Conservation (phyloP, 2,888 invertebrate species). For the Sminthurides aquaticus region DNA sequence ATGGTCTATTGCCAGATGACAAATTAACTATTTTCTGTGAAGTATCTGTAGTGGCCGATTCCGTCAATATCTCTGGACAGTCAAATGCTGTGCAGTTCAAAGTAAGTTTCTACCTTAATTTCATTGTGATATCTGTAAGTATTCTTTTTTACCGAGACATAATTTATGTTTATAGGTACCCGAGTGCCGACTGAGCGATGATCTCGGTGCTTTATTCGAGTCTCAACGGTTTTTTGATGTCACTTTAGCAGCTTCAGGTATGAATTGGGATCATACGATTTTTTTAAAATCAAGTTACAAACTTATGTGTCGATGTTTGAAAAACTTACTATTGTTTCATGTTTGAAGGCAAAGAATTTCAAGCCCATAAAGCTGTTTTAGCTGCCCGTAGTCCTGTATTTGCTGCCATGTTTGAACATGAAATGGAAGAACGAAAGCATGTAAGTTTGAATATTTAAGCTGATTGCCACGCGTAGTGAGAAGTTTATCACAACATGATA, state of each 20-base stretch:
- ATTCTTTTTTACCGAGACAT: no score
- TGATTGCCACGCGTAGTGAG: neutral
- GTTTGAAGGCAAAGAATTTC: constrained; percentile 66
- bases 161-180: constrained; percentile 50
- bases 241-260: constrained; percentile 74
- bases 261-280: no score
- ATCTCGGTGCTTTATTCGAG: constrained; percentile 90
- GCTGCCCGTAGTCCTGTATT: constrained; percentile 97
- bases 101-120: constrained; percentile 51
- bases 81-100: constrained; percentile 96
- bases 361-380: constrained; percentile 92
- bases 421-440: constrained; percentile 95
- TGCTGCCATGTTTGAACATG: constrained; percentile 99
- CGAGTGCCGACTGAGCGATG: constrained; percentile 82
- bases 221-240: constrained; percentile 97
- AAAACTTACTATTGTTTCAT: neutral
- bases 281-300: constrained; percentile 46
- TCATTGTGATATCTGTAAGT: no score
- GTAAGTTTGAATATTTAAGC: constrained; percentile 8
- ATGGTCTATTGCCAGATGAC: constrained; percentile 96
- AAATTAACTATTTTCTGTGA: constrained; percentile 99
- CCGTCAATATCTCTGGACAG: constrained; percentile 98
- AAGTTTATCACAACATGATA: neutral
- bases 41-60: constrained; percentile 95
- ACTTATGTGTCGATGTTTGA: neutral